Evolutionary conservation across 53 echinoderm and acorn worm species (phyloP), one percentile per base, ranked within the genome.

Genomic region (Astropecten irregularis): DNA sequence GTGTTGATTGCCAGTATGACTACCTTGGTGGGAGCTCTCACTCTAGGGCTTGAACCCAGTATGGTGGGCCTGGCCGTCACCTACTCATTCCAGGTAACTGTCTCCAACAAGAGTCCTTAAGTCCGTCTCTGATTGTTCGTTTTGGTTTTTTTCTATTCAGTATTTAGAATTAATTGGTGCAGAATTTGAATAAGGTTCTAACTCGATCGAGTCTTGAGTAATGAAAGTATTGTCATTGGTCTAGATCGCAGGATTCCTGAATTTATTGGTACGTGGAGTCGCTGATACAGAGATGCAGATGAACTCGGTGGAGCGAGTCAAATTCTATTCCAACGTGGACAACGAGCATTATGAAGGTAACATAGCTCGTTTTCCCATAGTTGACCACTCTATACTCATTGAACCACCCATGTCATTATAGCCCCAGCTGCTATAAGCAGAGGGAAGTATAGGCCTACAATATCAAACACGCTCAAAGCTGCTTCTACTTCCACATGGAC

Each of bases 201-300:
- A n/a, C n/a, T n/a, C n/a, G n/a, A n/a, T n/a, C n/a, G n/a, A n/a
- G n/a, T n/a, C n/a, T n/a, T n/a, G n/a, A n/a, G n/a, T n/a, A n/a
- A n/a, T n/a, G n/a, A n/a, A n/a, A n/a, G n/a, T n/a, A n/a, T n/a
- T n/a, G n/a, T n/a, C n/a, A n/a, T n/a, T n/a, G n/a, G 46, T 3
- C 29, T 56, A 87, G 87, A 82, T 88, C 29, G 67, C 88, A 21
- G 88, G 88, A 10, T 88, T 82, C 49, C 50, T 88, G 16, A 88
- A 88, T 35, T 70, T 82, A 33, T 39, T 88, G 0, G 82, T 88
- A 0, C 69, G 88, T 8, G 68, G 82, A 4, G 79, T 64, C 25
- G 88, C 88, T 15, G 88, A 88, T 40, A 81, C 81, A 4, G 88
- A 88, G 72, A 88, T 88, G 88, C 59, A 82, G 30, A 88, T 88